A percentile compares a stretch with the other conserved stretches of the same genome.
Conservation (phyloP, 1,140 invertebrate species). For the Heliconius congener region DNA sequence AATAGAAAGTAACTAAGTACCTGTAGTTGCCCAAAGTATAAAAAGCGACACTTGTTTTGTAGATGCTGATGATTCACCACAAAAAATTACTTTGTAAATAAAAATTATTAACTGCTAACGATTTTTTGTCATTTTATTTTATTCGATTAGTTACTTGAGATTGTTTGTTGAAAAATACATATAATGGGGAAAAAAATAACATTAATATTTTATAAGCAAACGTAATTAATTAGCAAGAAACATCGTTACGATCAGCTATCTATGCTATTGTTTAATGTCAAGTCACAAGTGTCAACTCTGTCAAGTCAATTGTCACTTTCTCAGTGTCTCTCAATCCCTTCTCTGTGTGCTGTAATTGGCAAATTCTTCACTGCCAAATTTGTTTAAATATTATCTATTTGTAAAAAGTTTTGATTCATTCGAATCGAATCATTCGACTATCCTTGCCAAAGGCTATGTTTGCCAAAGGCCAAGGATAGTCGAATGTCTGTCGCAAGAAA, state of each 20-base stretch:
- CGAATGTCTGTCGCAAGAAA: too few relatives aligned
- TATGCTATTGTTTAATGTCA: neutral
- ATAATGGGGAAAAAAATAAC: neutral
- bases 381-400: too few relatives aligned
- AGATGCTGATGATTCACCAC: slow-evolving; percentile 8
- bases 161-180: neutral
- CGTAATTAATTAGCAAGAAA: neutral
- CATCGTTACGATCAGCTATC: neutral
- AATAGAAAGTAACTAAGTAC: neutral
- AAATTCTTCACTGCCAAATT: too few relatives aligned
- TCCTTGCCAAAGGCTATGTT: too few relatives aligned
- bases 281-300: neutral
- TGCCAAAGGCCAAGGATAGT: too few relatives aligned
- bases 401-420: too few relatives aligned
- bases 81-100: slow-evolving; percentile 3
- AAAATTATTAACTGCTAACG: neutral
- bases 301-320: too few relatives aligned
- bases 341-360: too few relatives aligned
- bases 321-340: too few relatives aligned
- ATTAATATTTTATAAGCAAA: neutral
- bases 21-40: neutral
- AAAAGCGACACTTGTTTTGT: slow-evolving; percentile 2
- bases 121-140: neutral
- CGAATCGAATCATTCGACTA: too few relatives aligned
- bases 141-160: neutral